Conservation (phyloP, 2,113 vertebrate genomes). For the Pycnonotus jocosus region DNA sequence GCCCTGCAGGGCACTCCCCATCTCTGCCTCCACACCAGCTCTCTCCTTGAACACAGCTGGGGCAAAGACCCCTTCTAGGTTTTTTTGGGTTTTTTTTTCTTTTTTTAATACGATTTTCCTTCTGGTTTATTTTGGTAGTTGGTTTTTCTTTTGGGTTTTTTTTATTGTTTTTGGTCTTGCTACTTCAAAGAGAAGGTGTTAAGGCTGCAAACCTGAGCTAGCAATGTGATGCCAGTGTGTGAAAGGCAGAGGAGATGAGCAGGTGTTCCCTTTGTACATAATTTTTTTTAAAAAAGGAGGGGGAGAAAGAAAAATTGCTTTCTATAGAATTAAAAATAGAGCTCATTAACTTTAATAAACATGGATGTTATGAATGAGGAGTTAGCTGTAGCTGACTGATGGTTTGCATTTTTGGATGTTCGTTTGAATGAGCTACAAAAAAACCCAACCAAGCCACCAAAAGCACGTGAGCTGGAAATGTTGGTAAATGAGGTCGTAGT, state of each 20-base stretch:
- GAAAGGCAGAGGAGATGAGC: not conserved
- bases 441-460: not conserved
- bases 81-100: not conserved
- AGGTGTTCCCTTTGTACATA: not conserved
- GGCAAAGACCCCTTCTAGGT: not conserved
- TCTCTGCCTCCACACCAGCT: not conserved
- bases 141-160: not conserved
- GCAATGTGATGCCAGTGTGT: rapidly evolving
- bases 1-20: not conserved
- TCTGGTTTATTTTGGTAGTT: not conserved
- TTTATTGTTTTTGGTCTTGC: not conserved
- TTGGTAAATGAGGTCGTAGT: not conserved
- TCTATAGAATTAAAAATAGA: not conserved
- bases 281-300: too few relatives aligned
- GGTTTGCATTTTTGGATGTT: not conserved
- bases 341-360: not conserved
- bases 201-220: not conserved
- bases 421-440: not conserved
- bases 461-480: not conserved
- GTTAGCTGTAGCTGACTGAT: not conserved
- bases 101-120: not conserved
- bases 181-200: not conserved
- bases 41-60: not conserved
- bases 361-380: not conserved
- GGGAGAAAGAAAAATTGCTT: not conserved